These are phyloP conservation scores for Stramonita haemastoma DNA, from an alignment of 2,888 invertebrate genomes.

Conservation along the genomic window DNA sequence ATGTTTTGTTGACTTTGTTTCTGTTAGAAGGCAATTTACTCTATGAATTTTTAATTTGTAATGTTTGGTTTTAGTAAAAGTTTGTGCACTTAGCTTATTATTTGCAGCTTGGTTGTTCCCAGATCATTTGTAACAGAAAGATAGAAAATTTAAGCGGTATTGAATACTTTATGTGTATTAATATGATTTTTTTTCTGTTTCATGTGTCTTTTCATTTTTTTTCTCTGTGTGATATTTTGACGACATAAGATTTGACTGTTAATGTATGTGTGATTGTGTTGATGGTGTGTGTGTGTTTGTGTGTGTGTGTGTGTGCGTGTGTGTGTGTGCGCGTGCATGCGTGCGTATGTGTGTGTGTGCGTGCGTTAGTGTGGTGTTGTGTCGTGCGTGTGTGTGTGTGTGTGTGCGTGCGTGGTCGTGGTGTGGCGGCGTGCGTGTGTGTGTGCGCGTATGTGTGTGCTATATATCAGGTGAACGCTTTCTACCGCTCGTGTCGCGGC, in stretches of 20 bases:
- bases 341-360: neutral
- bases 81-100: no score
- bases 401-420: slow-evolving; percentile 56
- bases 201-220: neutral
- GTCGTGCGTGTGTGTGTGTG: slow-evolving; percentile 53
- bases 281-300: neutral
- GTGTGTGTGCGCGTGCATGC: neutral
- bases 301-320: neutral
- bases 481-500: slow-evolving; percentile 50
- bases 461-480: slow-evolving; percentile 52
- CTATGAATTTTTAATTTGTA: no score
- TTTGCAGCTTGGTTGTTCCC: no score
- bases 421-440: slow-evolving; percentile 51
- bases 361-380: slow-evolving; percentile 54
- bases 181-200: neutral
- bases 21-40: no score
- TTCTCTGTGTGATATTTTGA: neutral
- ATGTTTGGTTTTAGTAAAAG: no score
- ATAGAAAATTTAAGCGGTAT: no score
- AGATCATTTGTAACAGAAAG: no score
- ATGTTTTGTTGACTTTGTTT: no score
- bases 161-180: neutral
- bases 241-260: neutral
- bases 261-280: neutral
- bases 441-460: slow-evolving; percentile 53